phyloP scores from a whole-genome alignment of 1,140 invertebrate species.

The Drosophila nikananu region DNA sequence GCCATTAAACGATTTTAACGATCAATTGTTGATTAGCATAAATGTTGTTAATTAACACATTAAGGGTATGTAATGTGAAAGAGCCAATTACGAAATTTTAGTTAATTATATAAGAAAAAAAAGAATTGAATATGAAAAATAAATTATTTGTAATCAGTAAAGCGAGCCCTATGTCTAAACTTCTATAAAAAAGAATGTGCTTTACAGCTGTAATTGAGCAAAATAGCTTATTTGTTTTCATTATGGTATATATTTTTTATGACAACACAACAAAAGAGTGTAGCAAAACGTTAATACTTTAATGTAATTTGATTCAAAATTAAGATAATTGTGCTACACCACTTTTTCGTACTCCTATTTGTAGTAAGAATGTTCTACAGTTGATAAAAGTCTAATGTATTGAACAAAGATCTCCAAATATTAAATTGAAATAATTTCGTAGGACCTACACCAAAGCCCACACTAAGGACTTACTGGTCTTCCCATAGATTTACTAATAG shows the following conservation, averaged over 20 bases:
- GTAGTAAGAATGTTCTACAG: no score
- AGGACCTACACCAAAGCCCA: background rate
- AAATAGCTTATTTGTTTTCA: background rate
- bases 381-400: background rate
- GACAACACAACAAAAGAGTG: background rate
- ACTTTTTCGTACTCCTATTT: background rate
- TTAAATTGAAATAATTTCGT: no score
- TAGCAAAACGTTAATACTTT: background rate
- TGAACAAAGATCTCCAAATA: no score
- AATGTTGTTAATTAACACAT: constrained; percentile 4
- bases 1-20: background rate
- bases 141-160: no score
- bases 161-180: background rate
- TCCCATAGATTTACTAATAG: background rate
- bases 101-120: background rate
- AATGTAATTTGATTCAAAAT: background rate
- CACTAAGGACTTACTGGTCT: background rate
- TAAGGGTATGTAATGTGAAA: background rate
- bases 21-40: constrained; percentile 5
- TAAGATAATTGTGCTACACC: no score
- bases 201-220: background rate
- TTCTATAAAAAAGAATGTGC: background rate
- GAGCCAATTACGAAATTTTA: background rate
- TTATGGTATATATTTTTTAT: background rate
- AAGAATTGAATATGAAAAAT: background rate